Base-by-base conservation (phyloP, 2,888 invertebrate genomes). In the Sphaerophoria rueppellii region DNA sequence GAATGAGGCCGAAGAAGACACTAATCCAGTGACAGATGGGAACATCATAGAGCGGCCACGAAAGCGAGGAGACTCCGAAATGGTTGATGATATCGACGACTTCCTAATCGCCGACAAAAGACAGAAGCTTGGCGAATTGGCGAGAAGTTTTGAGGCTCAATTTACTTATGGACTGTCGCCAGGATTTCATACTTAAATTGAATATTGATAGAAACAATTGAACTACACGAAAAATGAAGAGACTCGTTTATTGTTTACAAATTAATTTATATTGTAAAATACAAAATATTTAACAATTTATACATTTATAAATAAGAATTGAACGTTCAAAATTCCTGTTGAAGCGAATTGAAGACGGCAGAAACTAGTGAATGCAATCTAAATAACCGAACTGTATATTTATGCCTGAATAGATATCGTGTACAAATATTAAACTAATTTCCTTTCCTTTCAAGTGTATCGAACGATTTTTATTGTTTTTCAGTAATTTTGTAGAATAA, bases 11-110 rank as follows among this genome's bases (percentile, higher is more conserved):
- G 90, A 91, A 54, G 87, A 88, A 50, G 90, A 90, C 54, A 50
- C 87, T 11, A 37, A 52, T 11, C 54, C 40, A 16, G 61, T 46
- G 24, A 46, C 40, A 12, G 50, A 14, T 9, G 9, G 24, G 0
- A 87, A 16, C 52, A 48, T 0, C 6, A 40, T 7, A 4, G 52
- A 48, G 11, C 35, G 32, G 14, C 12, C 72, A 71, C 89, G 91
- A 0, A 91, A 91, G 72, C 90, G 91, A 11, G 88, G 89, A 50
- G 91, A 91, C 78, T 91, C 91, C 0, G 91, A 91, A 86, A 89
- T 90, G 90, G 37, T 88, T 5, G 90, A 89, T 48, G 91, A 92
- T 60, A 71, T 89, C 16, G 91, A 91, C 87, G 92, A 92, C 82
- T 91, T 92, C 70, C 88, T 91, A 69, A 77, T 90, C 48, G 88